Evolutionary conservation across 2,113 vertebrate genomes (phyloP), one percentile per base, ranked within the genome.

Genomic region (Siniperca chuatsi): DNA sequence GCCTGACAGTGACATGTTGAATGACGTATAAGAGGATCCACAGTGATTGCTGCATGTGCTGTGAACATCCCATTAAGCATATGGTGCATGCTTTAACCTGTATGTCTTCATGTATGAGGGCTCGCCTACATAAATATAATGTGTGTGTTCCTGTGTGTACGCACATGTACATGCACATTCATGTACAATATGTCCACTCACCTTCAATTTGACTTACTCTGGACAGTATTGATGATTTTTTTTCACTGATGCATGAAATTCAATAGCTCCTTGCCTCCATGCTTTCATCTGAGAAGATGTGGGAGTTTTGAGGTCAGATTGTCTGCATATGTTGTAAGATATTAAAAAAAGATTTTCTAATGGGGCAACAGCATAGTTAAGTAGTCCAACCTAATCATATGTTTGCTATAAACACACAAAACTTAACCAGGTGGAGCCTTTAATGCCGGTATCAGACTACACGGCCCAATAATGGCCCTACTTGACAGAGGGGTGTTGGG

Each of bases 1-100:
- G 79, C 88, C 87, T 78, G 86, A 87, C 84, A 85, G 69, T 90
- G 92, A 91, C 93, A 91, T n/a, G 48, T 15, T 83, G 84, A 85
- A 77, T 90, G 92, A 88, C 72, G 66, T 83, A 89, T 70, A 57
- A 67, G 61, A 86, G 84, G 11, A 85, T 73, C 66, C 54, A 66
- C 67, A 8, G 60, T 78, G 71, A 87, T 90, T 80, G 85, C 58
- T 61, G 70, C 40, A 44, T 44, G 35, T 73, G 1, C 79, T 84
- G 73, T 7, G 83, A 82, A 57, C 64, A 40, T 78, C 69, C 21
- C 11, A 70, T 87, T 61, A 76, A 81, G 67, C 46, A 71, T 69
- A 81, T 48, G 52, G 70, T 73, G 57, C 73, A n/a, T 16, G 57
- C 29, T 70, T 48, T 40, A 62, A 58, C 77, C 37, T 70, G 58